phyloP scores from a whole-genome alignment of 2,888 invertebrate genomes.

The Melanophora roralis region DNA sequence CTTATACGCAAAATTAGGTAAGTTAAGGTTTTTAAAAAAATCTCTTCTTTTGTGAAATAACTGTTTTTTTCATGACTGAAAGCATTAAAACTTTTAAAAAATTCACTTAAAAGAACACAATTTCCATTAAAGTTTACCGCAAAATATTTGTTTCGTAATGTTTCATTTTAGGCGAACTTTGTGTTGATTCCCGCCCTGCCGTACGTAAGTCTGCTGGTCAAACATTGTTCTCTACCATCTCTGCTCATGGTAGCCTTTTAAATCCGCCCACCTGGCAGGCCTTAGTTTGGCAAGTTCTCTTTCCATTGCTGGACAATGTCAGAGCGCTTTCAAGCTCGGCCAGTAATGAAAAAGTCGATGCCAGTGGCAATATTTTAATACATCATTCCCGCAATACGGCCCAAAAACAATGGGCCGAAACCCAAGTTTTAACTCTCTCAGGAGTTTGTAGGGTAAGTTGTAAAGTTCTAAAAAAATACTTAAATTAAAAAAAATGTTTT shows the following conservation, averaged over 20 bases:
- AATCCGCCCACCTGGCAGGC: conserved; percentile 95
- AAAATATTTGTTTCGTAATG: no score
- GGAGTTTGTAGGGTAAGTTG: conserved; percentile 89
- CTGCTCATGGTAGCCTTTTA: conserved; percentile 94
- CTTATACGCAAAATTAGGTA: conserved; percentile 87
- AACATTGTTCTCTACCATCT: conserved; percentile 97
- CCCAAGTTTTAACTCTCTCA: conserved; percentile 92
- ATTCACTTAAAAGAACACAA: no score
- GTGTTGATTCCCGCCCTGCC: conserved; percentile 96
- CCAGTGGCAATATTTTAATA: conserved; percentile 95
- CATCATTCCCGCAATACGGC: conserved; percentile 99
- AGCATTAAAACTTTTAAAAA: no score
- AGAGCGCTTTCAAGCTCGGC: conserved; percentile 82
- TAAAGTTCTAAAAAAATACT: neutral
- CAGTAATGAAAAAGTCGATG: conserved; percentile 85
- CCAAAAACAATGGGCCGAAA: conserved; percentile 99
- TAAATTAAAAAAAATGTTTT: neutral
- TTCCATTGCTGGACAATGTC: conserved; percentile 96
- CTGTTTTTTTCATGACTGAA: no score
- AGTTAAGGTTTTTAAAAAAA: neutral
- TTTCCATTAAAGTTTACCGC: no score
- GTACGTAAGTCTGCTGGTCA: conserved; percentile 98
- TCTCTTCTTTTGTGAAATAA: no score
- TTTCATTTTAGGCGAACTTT: conserved; percentile 92
- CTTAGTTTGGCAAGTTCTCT: conserved; percentile 95